These are phyloP conservation scores for Rhorus exstirpatorius DNA, from an alignment of 2,888 invertebrate genomes.

Conservation along the genomic window DNA sequence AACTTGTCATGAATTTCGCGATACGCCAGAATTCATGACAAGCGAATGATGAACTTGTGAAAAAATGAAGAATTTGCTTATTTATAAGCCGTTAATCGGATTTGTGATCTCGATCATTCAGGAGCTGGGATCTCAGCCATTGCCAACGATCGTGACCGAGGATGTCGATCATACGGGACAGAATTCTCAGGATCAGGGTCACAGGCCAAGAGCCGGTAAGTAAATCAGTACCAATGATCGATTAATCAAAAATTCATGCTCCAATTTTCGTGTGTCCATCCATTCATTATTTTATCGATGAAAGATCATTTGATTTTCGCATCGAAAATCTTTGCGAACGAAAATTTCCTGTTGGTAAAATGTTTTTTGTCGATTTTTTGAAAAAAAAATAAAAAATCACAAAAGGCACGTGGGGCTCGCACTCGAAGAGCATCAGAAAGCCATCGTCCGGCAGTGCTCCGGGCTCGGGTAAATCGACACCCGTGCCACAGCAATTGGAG, in stretches of 20 bases:
- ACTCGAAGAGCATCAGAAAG: slow-evolving; percentile 81
- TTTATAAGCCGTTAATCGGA: background rate
- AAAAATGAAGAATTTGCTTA: background rate
- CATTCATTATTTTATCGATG: no score
- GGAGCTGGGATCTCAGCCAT: slow-evolving; percentile 89
- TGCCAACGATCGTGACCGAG: slow-evolving; percentile 88
- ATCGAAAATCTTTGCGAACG: no score
- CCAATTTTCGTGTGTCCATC: no score
- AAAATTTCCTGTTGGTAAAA: background rate
- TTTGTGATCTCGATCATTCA: slow-evolving; percentile 80
- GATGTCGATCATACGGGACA: slow-evolving; percentile 86
- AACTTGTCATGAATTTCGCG: no score
- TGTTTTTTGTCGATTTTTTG: slow-evolving; percentile 20
- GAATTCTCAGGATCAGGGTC: slow-evolving; percentile 83
- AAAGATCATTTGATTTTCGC: no score
- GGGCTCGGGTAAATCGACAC: slow-evolving; percentile 83
- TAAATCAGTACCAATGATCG: slow-evolving; percentile 77
- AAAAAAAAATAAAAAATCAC: no score
- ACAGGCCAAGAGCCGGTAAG: slow-evolving; percentile 89
- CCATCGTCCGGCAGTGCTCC: slow-evolving; percentile 81
- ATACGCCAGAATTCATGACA: no score
- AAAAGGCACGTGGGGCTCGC: slow-evolving; percentile 84
- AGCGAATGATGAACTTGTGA: background rate
- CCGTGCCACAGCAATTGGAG: slow-evolving; percentile 80
- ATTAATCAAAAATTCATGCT: background rate